Evolutionary conservation across 2,888 invertebrate species (phyloP).

Genomic region (Cantharis rustica): DNA sequence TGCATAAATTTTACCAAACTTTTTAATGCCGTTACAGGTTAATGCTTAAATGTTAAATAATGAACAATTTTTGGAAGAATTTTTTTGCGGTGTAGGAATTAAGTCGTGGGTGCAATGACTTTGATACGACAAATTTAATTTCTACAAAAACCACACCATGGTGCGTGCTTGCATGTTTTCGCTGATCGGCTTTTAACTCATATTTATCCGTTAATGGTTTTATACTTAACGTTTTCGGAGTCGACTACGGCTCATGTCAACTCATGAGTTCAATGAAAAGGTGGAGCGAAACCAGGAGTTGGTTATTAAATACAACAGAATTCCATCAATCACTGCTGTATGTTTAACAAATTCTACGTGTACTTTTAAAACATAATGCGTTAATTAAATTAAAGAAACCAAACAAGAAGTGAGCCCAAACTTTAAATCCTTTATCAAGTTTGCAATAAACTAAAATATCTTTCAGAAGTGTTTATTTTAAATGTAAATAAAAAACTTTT

Average conservation of each 20-base stretch:
- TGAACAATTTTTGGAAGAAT: background rate
- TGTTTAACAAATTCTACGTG: background rate
- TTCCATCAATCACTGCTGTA: background rate
- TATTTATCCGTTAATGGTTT: slow-evolving; percentile 34
- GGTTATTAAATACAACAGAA: background rate
- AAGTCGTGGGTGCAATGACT: slow-evolving; percentile 6
- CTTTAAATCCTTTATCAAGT: background rate
- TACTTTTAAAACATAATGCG: background rate
- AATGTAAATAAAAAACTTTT: too few relatives aligned
- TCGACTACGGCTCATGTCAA: slow-evolving; percentile 13
- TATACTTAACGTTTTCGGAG: slow-evolving; percentile 20
- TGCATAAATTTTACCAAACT: background rate
- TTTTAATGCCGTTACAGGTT: background rate
- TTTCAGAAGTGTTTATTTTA: too few relatives aligned
- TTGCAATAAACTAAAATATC: too few relatives aligned
- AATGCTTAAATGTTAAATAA: background rate
- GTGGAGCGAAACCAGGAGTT: background rate
- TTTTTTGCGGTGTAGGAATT: background rate
- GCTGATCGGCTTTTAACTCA: slow-evolving; percentile 38
- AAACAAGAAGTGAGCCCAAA: background rate
- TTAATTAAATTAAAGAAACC: too few relatives aligned
- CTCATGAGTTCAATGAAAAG: slow-evolving; percentile 11
- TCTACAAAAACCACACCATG: slow-evolving; percentile 22
- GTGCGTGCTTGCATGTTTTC: slow-evolving; percentile 22
- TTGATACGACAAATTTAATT: slow-evolving; percentile 27